Conservation (phyloP, 1,140 invertebrate genomes). For the Diplogasteroides magnus region DNA sequence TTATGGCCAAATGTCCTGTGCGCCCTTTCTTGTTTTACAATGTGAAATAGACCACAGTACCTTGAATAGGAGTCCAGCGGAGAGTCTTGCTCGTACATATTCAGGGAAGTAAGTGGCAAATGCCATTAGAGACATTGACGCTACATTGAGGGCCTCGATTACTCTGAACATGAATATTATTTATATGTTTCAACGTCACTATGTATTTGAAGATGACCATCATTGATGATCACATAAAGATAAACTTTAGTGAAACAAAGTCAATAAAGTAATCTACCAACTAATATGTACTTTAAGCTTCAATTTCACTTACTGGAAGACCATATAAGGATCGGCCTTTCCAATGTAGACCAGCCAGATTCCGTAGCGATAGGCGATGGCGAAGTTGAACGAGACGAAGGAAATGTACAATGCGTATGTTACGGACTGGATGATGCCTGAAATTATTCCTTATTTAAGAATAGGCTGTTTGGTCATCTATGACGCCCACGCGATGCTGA, state of each 20-base stretch:
- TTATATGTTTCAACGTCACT: neutral
- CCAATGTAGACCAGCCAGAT: conserved; percentile 31
- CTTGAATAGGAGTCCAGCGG: conserved; percentile 56
- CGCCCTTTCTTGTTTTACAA: neutral
- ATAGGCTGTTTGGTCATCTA: neutral
- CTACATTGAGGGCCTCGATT: conserved; percentile 53
- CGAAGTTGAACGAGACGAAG: conserved; percentile 47
- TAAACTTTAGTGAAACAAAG: neutral
- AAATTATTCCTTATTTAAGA: conserved; percentile 5
- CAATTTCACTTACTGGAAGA: conserved; percentile 41
- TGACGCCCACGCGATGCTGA: conserved; percentile 31
- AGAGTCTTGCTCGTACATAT: conserved; percentile 56
- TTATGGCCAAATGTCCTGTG: conserved; percentile 26
- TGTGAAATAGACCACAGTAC: too few species aligned
- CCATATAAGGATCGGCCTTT: conserved; percentile 40
- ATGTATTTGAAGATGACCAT: too few species aligned
- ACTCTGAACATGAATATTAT: conserved; percentile 32
- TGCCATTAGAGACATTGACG: conserved; percentile 51
- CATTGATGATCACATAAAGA: too few species aligned
- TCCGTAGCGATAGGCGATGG: conserved; percentile 45
- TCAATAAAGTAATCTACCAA: too few species aligned
- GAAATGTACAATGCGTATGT: conserved; percentile 33
- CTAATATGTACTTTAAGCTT: too few species aligned
- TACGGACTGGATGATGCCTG: conserved; percentile 43
- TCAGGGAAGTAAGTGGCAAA: conserved; percentile 58